Base-by-base conservation (phyloP, 2,797 vertebrate genomes). In the Poeciliopsis presidionis region DNA sequence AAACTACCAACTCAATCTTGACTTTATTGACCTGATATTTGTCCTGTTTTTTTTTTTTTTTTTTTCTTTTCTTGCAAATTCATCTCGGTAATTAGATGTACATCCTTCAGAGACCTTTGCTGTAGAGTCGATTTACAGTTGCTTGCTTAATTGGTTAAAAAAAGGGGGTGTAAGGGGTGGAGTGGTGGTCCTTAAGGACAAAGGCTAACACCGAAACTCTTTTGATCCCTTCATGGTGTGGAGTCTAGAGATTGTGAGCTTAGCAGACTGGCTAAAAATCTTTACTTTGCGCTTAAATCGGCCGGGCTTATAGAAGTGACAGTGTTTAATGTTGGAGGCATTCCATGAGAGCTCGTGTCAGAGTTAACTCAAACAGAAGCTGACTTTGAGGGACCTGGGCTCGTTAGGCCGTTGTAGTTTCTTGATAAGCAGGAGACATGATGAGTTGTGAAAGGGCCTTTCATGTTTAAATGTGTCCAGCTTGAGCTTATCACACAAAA, bases 361-460 rank as follows among this genome's bases (percentile, higher is more conserved):
- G 81, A 22, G 84, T 79, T 80, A 85, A 87, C 75, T 79, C 75
- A 90, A 91, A 92, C 88, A 89, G 77, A 5, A 80, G 61, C 84
- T n/a, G 75, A 79, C 86, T 84, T 81, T 74, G 76, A 80, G 82
- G 77, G 83, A 90, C 86, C 82, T 28, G 84, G 67, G 75, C 86
- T 88, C 72, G 7, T 89, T 86, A 88, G 86, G 84, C 82, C 77
- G 20, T 82, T 84, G 83, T 65, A 28, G 47, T 75, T 78, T 79
- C 28, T 90, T 84, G 88, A 90, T 90, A 90, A 91, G 85, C 77
- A 30, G 85, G 72, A 87, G 90, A 92, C 87, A 86, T 80, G 90
- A 86, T 77, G 81, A 92, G 89, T 86, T 86, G 85, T 81, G 90
- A 93, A 87, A 91, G 89, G 82, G 81, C 77, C 84, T 79, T 82